Evolutionary conservation across 2,113 vertebrate species (phyloP), one percentile per base, ranked within the genome.

Genomic region (Neodon shergylaensis): DNA sequence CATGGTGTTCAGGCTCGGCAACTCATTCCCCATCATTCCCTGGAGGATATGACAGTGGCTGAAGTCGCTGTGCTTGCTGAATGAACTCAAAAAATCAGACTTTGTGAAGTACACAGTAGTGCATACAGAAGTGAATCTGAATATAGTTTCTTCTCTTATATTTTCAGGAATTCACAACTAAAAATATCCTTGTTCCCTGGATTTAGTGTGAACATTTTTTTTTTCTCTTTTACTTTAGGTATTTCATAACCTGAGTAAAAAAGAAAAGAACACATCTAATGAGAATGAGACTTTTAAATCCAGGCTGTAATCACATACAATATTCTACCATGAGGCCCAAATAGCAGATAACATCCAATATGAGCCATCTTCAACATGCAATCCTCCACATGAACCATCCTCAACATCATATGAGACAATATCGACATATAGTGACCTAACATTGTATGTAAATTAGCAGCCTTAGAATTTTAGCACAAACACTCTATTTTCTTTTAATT

Each of bases 1-100:
- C 94, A 73, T 96, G 91, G 85, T 54, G 68, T 70, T 95, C 44
- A 1, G 65, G 72, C 77, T 91, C 77, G 87, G 85, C 77, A 65
- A 95, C 68, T 94, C 77, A 95, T 92, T 95, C 92, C 74, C 78
- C 82, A 86, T 63, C 19, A 70, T 92, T 88, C 93, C 93, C 92
- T 78, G 58, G 94, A 91, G 96, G 44, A 10, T 83, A 49, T 36
- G 44, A 2, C 17, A 84, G 72, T 90, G 47, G 52, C 47, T 54
- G 6, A 93, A 90, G 85, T 85, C 26, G 54, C 84, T 83, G 49
- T 9, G 24, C 42, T 44, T 17, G 28, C 52, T 49, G 42, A 49
- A 58, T 73, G 81, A 77, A 61, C 85, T 86, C 68, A 39, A 66
- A 84, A 91, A 79, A 52, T 65, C 31, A 77, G 26, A 22, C 17